phyloP scores from a whole-genome alignment of 2,113 vertebrate genomes.

The Nannobrachium achirus region DNA sequence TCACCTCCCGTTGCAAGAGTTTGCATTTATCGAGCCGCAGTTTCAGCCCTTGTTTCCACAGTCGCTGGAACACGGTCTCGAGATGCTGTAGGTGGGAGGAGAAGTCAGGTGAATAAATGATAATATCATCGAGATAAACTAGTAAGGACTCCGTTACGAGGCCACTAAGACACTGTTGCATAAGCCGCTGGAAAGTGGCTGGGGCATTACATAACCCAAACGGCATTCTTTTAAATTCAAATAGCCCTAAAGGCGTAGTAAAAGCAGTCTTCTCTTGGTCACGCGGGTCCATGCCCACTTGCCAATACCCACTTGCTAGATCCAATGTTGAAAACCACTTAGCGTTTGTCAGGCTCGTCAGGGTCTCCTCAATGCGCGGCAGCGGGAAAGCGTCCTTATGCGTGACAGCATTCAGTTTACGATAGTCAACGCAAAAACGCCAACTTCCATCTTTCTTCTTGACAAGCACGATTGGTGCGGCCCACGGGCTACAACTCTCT shows the following conservation, averaged over 20 bases:
- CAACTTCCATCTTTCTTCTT: too few species aligned
- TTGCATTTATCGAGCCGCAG: too few species aligned
- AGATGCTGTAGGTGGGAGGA: background rate
- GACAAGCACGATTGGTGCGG: too few species aligned
- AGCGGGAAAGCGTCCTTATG: too few species aligned
- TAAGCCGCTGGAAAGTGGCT: background rate
- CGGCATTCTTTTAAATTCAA: too few species aligned
- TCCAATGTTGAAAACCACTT: background rate
- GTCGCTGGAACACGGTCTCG: background rate
- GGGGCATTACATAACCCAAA: too few species aligned
- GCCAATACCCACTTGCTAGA: constrained; percentile 1
- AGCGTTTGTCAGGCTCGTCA: background rate
- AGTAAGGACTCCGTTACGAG: background rate
- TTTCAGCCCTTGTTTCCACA: background rate
- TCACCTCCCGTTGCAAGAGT: background rate
- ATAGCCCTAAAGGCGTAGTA: too few species aligned
- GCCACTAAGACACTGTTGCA: background rate
- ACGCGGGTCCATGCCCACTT: background rate
- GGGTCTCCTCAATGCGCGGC: background rate
- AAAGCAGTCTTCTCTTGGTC: too few species aligned
- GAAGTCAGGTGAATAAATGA: too few species aligned
- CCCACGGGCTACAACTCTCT: too few species aligned
- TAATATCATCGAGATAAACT: background rate
- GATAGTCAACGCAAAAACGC: too few species aligned
- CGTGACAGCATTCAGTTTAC: too few species aligned